phyloP scores from a whole-genome alignment of 2,113 vertebrate genomes.

The Ibidorhyncha struthersii region DNA sequence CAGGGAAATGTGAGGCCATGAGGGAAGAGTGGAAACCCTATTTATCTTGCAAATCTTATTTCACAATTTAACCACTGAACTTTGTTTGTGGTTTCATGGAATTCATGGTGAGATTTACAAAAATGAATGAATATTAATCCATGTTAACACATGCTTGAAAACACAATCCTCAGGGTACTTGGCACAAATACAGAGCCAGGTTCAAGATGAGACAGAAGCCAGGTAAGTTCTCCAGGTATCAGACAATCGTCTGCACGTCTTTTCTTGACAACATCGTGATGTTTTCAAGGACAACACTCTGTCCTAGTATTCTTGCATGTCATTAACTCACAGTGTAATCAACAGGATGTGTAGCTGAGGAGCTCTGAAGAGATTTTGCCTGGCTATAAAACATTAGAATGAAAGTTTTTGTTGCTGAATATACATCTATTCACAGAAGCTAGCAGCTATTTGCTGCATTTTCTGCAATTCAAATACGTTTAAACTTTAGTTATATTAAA shows the following conservation, averaged over 20 bases:
- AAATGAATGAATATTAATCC: neutral
- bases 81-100: neutral
- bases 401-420: neutral
- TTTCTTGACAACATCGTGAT: neutral
- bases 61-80: neutral
- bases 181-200: neutral
- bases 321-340: neutral
- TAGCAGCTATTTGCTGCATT: neutral
- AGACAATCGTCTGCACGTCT: neutral
- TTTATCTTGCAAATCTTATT: neutral
- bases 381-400: neutral
- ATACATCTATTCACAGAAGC: neutral
- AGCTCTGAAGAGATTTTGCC: neutral
- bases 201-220: neutral
- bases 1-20: accelerated
- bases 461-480: neutral
- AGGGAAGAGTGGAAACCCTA: neutral
- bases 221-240: neutral
- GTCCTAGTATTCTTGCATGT: neutral
- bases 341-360: neutral
- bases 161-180: neutral
- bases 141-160: neutral
- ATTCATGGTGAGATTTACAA: neutral
- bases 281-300: slow-evolving; percentile 3
- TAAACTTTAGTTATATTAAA: neutral